phyloP scores from a whole-genome alignment of 2,888 invertebrate genomes.

The Lycia hirtaria region DNA sequence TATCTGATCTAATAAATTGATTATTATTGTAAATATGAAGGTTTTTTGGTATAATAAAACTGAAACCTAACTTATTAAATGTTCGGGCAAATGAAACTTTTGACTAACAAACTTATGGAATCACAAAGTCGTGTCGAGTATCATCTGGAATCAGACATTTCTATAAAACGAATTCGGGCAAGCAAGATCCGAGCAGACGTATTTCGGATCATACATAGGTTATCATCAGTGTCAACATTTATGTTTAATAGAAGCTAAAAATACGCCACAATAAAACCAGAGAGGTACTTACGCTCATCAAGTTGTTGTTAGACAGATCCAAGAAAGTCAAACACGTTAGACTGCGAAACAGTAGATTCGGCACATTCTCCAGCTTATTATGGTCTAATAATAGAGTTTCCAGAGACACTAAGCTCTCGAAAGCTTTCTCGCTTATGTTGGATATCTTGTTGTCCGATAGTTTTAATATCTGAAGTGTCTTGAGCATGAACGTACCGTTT shows the following conservation, averaged over 20 bases:
- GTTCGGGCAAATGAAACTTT: no score
- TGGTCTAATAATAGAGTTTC: slow-evolving; percentile 84
- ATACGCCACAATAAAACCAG: not conserved
- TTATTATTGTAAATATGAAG: not conserved
- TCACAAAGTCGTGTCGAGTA: no score
- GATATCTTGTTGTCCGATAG: slow-evolving; percentile 89
- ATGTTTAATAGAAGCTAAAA: not conserved
- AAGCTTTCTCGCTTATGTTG: slow-evolving; percentile 84
- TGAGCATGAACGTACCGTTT: slow-evolving; percentile 85
- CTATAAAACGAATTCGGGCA: no score
- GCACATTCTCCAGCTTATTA: slow-evolving; percentile 81
- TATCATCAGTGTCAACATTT: no score
- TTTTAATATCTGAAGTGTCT: slow-evolving; percentile 86
- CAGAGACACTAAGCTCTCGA: slow-evolving; percentile 78
- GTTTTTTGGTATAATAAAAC: no score
- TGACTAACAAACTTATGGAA: no score
- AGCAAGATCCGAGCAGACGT: no score
- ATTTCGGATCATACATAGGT: no score
- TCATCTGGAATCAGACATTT: no score
- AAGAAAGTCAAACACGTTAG: slow-evolving; percentile 80
- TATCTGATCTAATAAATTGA: no score
- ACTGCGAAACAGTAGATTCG: slow-evolving; percentile 76
- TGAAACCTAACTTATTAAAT: no score
- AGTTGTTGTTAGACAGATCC: slow-evolving; percentile 84
- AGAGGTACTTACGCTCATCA: slow-evolving; percentile 72